Evolutionary conservation across 1,140 invertebrate species (phyloP).

Genomic region (Carposina sasakii): DNA sequence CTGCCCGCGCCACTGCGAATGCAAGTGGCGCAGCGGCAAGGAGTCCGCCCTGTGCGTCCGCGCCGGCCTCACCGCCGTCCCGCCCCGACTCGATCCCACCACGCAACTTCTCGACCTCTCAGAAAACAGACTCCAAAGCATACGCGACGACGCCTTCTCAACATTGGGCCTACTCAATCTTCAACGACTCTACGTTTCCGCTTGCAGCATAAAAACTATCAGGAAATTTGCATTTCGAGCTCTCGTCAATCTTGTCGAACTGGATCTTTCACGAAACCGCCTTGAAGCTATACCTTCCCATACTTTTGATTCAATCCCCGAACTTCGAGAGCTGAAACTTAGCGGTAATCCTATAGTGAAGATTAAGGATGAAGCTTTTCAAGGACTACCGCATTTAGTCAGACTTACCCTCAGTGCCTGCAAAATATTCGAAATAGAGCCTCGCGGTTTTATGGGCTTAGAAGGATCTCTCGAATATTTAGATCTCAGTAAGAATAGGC

Average conservation of each 20-base stretch:
- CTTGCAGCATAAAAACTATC: slow-evolving; percentile 76
- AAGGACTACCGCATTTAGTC: slow-evolving; percentile 78
- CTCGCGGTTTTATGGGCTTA: slow-evolving; percentile 81
- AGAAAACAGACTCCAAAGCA: slow-evolving; percentile 78
- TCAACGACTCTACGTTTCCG: slow-evolving; percentile 82
- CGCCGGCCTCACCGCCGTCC: slow-evolving; percentile 80
- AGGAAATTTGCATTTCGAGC: slow-evolving; percentile 79
- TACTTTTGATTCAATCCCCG: slow-evolving; percentile 78
- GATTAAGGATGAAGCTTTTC: slow-evolving; percentile 81
- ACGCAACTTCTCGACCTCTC: slow-evolving; percentile 86
- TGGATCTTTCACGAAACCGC: slow-evolving; percentile 84
- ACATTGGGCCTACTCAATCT: slow-evolving; percentile 82
- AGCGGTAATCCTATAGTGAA: slow-evolving; percentile 81
- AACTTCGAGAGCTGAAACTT: slow-evolving; percentile 83
- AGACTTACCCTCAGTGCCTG: slow-evolving; percentile 82
- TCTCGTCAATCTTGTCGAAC: slow-evolving; percentile 83
- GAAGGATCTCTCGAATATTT: slow-evolving; percentile 81
- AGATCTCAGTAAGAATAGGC: slow-evolving; percentile 82
- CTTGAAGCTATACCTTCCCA: slow-evolving; percentile 80
- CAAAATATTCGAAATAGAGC: slow-evolving; percentile 77
- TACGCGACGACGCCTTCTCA: slow-evolving; percentile 81
- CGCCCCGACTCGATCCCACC: slow-evolving; percentile 78
- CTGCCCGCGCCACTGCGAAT: slow-evolving; percentile 83
- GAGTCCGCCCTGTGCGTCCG: slow-evolving; percentile 84
- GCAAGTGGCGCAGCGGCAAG: slow-evolving; percentile 90